phyloP scores from a whole-genome alignment of 2,113 vertebrate genomes.

The Peucedramus taeniatus region DNA sequence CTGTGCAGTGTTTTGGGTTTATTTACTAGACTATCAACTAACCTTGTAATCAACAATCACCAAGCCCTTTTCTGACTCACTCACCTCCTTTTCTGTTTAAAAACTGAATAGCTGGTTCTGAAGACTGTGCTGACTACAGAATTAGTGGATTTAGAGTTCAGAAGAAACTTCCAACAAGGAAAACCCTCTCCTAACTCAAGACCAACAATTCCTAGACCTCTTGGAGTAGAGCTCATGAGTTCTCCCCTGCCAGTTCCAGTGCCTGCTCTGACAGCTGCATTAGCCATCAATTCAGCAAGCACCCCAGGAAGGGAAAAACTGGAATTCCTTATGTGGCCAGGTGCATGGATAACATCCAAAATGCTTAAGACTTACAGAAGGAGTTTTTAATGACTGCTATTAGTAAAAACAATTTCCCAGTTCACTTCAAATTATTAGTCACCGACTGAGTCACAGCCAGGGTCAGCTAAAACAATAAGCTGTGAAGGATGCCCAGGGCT shows the following conservation, averaged over 20 bases:
- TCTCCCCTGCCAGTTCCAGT: background rate
- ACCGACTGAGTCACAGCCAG: background rate
- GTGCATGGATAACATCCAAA: background rate
- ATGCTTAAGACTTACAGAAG: background rate
- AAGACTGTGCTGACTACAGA: background rate
- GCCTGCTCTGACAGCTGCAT: background rate
- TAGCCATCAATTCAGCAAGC: background rate
- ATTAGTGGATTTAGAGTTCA: background rate
- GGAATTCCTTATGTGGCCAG: background rate
- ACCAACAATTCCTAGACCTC: background rate
- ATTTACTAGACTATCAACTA: background rate
- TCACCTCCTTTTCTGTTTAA: background rate
- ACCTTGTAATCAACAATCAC: background rate
- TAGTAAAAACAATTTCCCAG: background rate
- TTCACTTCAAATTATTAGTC: conserved; percentile 5
- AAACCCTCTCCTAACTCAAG: background rate
- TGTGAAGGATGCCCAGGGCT: background rate
- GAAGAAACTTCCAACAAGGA: background rate
- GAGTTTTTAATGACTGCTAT: background rate
- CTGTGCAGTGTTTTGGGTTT: background rate
- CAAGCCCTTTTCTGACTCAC: background rate
- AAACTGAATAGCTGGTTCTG: background rate
- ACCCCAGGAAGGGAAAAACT: background rate
- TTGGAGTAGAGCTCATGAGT: background rate
- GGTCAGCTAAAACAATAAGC: background rate